Evolutionary conservation across 2,113 vertebrate genomes (phyloP), one percentile per base, ranked within the genome.

Genomic region (Nycticryphes semicollaris): DNA sequence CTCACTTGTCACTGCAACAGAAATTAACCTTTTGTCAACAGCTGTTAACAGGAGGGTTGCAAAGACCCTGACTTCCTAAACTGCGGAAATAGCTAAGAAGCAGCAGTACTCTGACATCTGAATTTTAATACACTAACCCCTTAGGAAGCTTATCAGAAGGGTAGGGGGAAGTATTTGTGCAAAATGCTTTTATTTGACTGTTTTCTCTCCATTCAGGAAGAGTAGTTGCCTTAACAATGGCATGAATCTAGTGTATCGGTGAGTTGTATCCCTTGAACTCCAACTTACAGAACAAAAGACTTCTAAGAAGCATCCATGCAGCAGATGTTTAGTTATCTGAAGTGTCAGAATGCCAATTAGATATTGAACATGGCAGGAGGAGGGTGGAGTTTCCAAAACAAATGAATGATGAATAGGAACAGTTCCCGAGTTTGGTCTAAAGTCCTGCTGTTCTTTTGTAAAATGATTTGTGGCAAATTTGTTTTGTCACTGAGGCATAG

Each of bases 391-490:
- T 97, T 98, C 98, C 98, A 95, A 97, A 98, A 98, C 98, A 98
- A 98, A 98, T 97, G 97, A 56, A 89, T 76, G 97, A 90, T 99
- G 99, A 99, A 99, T 99, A 98, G 98, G 98, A 97, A 97, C 97
- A 89, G 98, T 98, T 98, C 98, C 98, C 87, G 98, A 97, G 96
- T 96, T 96, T 97, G 83, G 88, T 98, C 98, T 98, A 98, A 97
- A 98, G 98, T 97, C 99, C 99, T 97, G 96, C 99, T 98, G 99
- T 98, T 99, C 99, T 99, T 99, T 99, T 99, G 99, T 99, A 98
- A 98, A 97, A 99, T 99, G 99, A 99, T 99, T 99, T 99, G 99
- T 99, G 99, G 98, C 98, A 99, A 99, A 99, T 99, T 99, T 99
- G 99, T 99, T 99, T 98, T 99, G 99, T 99, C 99, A 99, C 99